Percentiles rank a stretch among this genome's conserved stretches.
Conservation (phyloP, 2,888 invertebrate species). For the Cinara cedri region DNA sequence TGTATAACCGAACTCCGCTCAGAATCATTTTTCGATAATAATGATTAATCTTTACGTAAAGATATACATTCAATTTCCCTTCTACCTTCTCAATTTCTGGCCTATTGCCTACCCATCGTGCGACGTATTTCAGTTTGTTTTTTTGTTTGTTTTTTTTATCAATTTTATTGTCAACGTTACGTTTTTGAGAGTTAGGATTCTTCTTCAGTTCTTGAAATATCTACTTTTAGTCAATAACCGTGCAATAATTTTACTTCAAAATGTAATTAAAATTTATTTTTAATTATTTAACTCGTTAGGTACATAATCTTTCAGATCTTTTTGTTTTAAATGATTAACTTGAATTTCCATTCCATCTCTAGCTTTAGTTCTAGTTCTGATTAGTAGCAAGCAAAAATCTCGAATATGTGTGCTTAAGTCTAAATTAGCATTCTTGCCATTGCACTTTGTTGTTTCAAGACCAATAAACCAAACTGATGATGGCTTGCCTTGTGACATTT, state of each 20-base stretch:
- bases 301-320: slow-evolving; percentile 76
- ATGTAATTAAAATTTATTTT: slow-evolving; percentile 39
- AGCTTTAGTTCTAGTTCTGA: too few relatives aligned
- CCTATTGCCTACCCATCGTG: too few relatives aligned
- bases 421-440: slow-evolving; percentile 42
- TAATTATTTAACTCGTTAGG: slow-evolving; percentile 63
- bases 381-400: slow-evolving; percentile 48
- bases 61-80: too few relatives aligned
- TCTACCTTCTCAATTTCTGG: too few relatives aligned
- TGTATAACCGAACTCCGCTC: too few relatives aligned
- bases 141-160: slow-evolving; percentile 1
- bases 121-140: too few relatives aligned
- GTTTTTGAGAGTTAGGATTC: slow-evolving; percentile 11
- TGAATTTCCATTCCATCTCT: slow-evolving; percentile 76
- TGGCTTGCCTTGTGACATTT: slow-evolving; percentile 54
- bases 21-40: too few relatives aligned
- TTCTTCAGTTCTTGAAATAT: slow-evolving; percentile 29
- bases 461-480: slow-evolving; percentile 98
- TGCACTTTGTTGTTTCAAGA: slow-evolving; percentile 83
- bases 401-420: slow-evolving; percentile 42
- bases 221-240: slow-evolving; percentile 45
- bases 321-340: slow-evolving; percentile 85
- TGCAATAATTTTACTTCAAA: slow-evolving; percentile 55
- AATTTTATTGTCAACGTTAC: slow-evolving; percentile 12
- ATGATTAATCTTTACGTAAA: too few relatives aligned